Evolutionary conservation across 2,797 vertebrate genomes (phyloP).

Genomic region (Triplophysa bombifrons): DNA sequence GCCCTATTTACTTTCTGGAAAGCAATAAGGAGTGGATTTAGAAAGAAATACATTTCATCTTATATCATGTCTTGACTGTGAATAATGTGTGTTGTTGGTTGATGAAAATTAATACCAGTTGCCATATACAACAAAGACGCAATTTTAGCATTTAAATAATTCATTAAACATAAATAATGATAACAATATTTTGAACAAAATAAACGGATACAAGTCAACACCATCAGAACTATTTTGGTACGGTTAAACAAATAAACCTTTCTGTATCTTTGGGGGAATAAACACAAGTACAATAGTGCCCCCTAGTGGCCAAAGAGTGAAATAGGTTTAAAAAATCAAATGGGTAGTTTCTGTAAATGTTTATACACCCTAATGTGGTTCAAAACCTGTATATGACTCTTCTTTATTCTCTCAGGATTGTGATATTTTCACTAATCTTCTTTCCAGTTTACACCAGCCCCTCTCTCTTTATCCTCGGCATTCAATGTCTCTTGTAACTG

Average conservation of each 20-base stretch:
- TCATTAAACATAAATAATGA: neutral
- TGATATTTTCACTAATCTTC: neutral
- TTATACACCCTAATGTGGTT: no score
- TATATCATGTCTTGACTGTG: neutral
- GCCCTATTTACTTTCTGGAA: neutral
- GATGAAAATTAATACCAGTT: no score
- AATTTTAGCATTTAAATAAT: neutral
- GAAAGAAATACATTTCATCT: neutral
- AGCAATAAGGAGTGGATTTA: neutral
- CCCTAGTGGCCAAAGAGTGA: constrained; percentile 39
- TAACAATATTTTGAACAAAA: no score
- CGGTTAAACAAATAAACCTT: neutral
- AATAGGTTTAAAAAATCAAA: no score
- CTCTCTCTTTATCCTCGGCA: neutral
- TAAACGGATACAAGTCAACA: neutral
- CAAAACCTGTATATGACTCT: no score
- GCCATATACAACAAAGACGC: neutral
- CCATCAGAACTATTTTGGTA: neutral
- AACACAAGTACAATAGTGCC: constrained; percentile 21
- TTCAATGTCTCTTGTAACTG: neutral
- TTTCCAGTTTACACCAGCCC: constrained; percentile 8
- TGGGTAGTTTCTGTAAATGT: no score
- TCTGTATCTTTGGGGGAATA: neutral
- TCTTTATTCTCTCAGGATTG: no score
- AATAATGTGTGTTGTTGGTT: neutral